Base-by-base conservation (phyloP, 2,113 vertebrate species). In the Nymphicus hollandicus region DNA sequence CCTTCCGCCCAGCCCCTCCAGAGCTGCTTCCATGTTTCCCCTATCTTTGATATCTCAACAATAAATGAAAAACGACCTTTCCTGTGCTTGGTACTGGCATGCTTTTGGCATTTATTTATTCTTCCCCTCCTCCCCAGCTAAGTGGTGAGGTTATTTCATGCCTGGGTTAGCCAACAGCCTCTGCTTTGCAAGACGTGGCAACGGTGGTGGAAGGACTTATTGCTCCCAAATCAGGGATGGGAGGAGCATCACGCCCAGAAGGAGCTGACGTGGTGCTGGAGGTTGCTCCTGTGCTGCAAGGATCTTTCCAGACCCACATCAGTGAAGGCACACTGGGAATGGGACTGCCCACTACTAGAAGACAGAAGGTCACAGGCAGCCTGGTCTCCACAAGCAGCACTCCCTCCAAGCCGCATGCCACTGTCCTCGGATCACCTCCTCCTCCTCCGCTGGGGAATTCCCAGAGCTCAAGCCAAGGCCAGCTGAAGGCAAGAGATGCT, bases 1-100 rank as follows among this genome's bases (percentile, higher is more conserved):
- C 56, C 53, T 95, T 95, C 93, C 13, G 4, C 79, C 61, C 9
- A 0, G 55, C 69, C 88, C 91, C 78, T 93, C 68, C 79, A 93
- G 86, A 86, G 77, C 81, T 80, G 73, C 68, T 86, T 29, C 95
- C 69, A 2, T 47, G 55, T 74, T 93, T 97, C 86, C 86, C 66
- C 60, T 58, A 13, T 25, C 86, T 94, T 94, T 95, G 91, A 89
- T 95, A 93, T 31, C 79, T 72, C 39, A 74, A 82, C 60, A 96
- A 90, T 49, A 86, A 86, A 93, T 53, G 11, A 44, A 88, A 92
- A 94, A 52, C 4, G 33, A 53, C 47, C 17, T 88, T 95, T 93
- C 93, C 66, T 85, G 61, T 52, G 66, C 55, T 3, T 5, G 46
- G 28, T 14, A 41, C 65, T 81, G 88, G 68, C 66, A 53, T 53